A percentile compares a stretch with the other conserved stretches of the same genome.
Conservation (phyloP, 2,888 invertebrate species). For the Bellardia bayeri region DNA sequence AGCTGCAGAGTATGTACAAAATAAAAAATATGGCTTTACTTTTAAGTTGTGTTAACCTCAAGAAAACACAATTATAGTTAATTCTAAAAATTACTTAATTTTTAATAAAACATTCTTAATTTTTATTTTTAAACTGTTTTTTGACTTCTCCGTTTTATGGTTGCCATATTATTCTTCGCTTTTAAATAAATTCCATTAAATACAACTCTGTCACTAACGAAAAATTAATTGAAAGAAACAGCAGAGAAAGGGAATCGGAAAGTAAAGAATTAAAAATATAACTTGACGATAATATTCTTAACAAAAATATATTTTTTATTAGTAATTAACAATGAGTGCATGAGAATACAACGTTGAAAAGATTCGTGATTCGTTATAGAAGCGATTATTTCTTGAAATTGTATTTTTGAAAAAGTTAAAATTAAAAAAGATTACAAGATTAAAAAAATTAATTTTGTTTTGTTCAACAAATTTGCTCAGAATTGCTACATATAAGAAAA, state of each 20-base stretch:
- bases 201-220: slow-evolving; percentile 37
- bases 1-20: not conserved
- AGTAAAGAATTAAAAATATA: slow-evolving; percentile 60
- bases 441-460: slow-evolving; percentile 48
- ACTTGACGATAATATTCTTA: slow-evolving; percentile 61
- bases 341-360: slow-evolving; percentile 73
- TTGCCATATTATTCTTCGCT: slow-evolving; percentile 17
- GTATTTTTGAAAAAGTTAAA: slow-evolving; percentile 47
- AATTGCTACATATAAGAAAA: slow-evolving; percentile 25
- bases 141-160: not conserved
- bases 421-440: slow-evolving; percentile 32
- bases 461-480: slow-evolving; percentile 48
- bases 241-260: slow-evolving; percentile 10
- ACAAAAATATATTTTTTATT: slow-evolving; percentile 56
- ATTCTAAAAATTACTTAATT: no score
- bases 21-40: not conserved
- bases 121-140: not conserved
- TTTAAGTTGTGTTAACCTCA: not conserved
- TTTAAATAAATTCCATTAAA: not conserved
- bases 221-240: slow-evolving; percentile 2
- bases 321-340: slow-evolving; percentile 69
- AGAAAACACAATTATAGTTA: not conserved
- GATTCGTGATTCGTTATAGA: slow-evolving; percentile 64
- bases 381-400: slow-evolving; percentile 66
- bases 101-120: no score